A percentile compares a stretch with the other conserved stretches of the same genome.
These are phyloP conservation scores for Cephalotes varians DNA, from an alignment of 2,888 invertebrate genomes.

Conservation along the genomic window DNA sequence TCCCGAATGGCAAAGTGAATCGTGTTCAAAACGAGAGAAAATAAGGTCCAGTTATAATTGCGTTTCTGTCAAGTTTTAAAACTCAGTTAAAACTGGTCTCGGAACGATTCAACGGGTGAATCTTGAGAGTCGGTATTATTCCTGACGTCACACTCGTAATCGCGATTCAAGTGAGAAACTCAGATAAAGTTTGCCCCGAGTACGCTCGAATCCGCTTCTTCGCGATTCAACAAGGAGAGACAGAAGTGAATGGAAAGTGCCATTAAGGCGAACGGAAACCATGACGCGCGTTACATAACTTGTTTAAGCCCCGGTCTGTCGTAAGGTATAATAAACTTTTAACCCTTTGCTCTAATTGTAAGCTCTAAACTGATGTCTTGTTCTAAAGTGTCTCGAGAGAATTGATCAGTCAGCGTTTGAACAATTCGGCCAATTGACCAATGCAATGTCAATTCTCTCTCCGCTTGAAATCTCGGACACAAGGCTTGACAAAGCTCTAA, in stretches of 20 bases:
- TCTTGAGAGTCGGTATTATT: background rate
- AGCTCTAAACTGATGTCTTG: no score
- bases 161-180: background rate
- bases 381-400: no score
- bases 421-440: no score
- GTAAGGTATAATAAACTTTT: no score
- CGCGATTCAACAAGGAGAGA: background rate
- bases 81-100: background rate
- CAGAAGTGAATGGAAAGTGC: background rate
- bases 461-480: no score
- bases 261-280: background rate
- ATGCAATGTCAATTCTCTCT: no score
- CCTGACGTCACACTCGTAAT: background rate
- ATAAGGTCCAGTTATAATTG: background rate
- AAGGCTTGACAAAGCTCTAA: no score
- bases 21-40: background rate
- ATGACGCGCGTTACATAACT: background rate
- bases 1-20: background rate
- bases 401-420: no score
- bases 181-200: background rate
- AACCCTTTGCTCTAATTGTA: no score
- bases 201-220: background rate
- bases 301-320: no score
- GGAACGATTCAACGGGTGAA: no score
- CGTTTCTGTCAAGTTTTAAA: background rate